Evolutionary conservation across 2,888 invertebrate genomes (phyloP).

Genomic region (Athalia rosae): DNA sequence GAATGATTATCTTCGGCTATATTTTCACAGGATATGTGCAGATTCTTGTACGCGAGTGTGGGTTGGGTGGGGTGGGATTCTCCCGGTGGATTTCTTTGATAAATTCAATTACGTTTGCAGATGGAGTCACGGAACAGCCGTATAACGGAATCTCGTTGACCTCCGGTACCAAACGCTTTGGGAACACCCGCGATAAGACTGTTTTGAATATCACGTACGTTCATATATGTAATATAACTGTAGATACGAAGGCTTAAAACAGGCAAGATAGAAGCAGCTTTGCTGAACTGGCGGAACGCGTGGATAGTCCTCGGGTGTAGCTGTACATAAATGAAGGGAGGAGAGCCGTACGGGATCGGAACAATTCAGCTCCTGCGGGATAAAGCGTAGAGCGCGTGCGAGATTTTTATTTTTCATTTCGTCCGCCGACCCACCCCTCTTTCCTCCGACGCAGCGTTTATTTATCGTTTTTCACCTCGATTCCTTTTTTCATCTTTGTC

Average conservation of each 20-base stretch:
- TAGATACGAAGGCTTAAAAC: background rate
- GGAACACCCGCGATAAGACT: constrained; percentile 35
- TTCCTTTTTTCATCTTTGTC: constrained; percentile 48
- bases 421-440: background rate
- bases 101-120: constrained; percentile 14
- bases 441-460: background rate
- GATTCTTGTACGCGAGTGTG: too few species aligned
- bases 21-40: too few species aligned
- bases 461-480: constrained; percentile 21
- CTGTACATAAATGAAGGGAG: background rate
- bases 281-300: constrained; percentile 10
- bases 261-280: constrained; percentile 25
- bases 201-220: constrained; percentile 28
- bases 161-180: constrained; percentile 25
- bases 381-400: constrained; percentile 14
- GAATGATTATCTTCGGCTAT: too few species aligned
- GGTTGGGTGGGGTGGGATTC: too few species aligned
- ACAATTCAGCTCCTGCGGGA: constrained; percentile 3
- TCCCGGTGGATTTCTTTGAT: background rate
- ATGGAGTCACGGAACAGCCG: background rate
- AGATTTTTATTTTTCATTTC: background rate
- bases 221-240: background rate
- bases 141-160: constrained; percentile 30
- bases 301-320: too few species aligned
- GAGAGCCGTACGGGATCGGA: background rate